A percentile compares a stretch with the other conserved stretches of the same genome.
phyloP scores from a whole-genome alignment of 2,797 vertebrate species.

The Lepus oiostolus region DNA sequence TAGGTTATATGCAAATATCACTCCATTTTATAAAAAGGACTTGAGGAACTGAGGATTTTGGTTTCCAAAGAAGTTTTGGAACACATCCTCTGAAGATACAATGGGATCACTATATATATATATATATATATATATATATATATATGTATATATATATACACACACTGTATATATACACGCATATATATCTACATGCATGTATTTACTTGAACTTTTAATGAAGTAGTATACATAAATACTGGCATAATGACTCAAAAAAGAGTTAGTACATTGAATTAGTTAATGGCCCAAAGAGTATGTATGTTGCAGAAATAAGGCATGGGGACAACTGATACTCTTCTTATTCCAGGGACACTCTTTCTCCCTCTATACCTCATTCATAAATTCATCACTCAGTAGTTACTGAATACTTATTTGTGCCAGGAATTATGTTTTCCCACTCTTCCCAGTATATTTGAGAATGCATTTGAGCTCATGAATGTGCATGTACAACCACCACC shows the following conservation, averaged over 20 bases:
- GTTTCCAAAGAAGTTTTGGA: background rate
- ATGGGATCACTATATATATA: background rate
- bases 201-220: conserved; percentile 59
- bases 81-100: background rate
- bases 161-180: too few species aligned
- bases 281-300: conserved; percentile 53
- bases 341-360: background rate
- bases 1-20: background rate
- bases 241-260: conserved; percentile 62
- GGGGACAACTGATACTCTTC: conserved; percentile 16
- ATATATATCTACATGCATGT: background rate
- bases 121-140: background rate
- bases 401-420: background rate
- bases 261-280: background rate
- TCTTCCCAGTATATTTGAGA: conserved; percentile 11
- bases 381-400: conserved; percentile 37
- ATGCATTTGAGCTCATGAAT: background rate
- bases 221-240: conserved; percentile 55
- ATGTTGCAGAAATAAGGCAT: conserved; percentile 40
- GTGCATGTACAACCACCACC: background rate
- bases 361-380: conserved; percentile 14
- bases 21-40: background rate
- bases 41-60: background rate
- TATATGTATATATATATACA: background rate
- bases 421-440: background rate